Evolutionary conservation across 2,888 invertebrate genomes (phyloP), one percentile per base, ranked within the genome.

Genomic region (Brachypalpus laphriformis): DNA sequence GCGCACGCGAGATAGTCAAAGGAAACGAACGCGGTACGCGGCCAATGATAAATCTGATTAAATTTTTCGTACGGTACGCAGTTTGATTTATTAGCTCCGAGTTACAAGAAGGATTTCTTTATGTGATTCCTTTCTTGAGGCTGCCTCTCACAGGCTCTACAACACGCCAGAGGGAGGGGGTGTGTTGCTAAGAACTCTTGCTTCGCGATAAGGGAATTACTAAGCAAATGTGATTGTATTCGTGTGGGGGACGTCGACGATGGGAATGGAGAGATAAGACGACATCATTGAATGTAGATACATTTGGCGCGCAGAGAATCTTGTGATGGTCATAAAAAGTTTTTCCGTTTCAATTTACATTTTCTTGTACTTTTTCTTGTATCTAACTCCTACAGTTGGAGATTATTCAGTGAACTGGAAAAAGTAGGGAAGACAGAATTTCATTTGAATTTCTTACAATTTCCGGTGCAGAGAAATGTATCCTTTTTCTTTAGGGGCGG

Each of bases 31-130:
- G 7, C 34, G 34, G 25, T 25, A 5, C 59, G 63, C 40, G 57
- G n/a, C 37, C 51, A 45, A 47, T 66, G 77, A 47, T 66, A 77
- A 77, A 71, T 77, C 77, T 66, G 71, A 77, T 77, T 82, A 82
- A 77, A 70, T 71, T 76, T 56, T 51, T 16, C 51, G 42, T 25
- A 40, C 16, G 22, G 22, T 18, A 18, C 57, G 49, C 56, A 65
- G 45, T 72, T 82, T 82, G 66, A 82, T 82, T 72, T 82, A 82
- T 68, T 72, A 57, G 18, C 25, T 25, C 18, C 5, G 42, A 25
- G 16, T 47, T 66, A 61, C 31, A 61, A 20, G 20, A 20, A 61
- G 72, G 54, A 72, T 47, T 72, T 47, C 54, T 54, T 56, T 37
- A 61, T 45, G 65, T 20, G 56, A 57, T 49, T 66, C 37, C 7